Conservation (phyloP, 2,888 invertebrate species). For the Cremastobaeus sp. region DNA sequence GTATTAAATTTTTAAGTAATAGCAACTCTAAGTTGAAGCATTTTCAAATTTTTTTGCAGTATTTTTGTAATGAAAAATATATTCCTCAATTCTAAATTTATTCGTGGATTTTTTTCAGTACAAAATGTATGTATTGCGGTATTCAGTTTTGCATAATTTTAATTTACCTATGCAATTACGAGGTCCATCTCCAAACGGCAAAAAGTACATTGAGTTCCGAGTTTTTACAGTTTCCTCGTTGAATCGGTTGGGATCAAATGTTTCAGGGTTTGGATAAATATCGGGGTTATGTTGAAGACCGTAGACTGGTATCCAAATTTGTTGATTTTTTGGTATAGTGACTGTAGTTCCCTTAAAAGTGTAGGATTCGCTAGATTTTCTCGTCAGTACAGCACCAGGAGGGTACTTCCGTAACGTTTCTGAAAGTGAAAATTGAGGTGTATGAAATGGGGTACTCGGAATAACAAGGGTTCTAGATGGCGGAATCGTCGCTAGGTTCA, state of each 20-base stretch:
- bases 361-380: slow-evolving; percentile 61
- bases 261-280: slow-evolving; percentile 67
- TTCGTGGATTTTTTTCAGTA: too few species aligned
- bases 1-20: too few species aligned
- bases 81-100: too few species aligned
- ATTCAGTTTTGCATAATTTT: too few species aligned
- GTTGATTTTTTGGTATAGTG: slow-evolving; percentile 61
- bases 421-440: slow-evolving; percentile 43
- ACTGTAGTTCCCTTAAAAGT: slow-evolving; percentile 64
- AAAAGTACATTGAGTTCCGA: slow-evolving; percentile 64
- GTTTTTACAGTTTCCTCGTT: slow-evolving; percentile 52
- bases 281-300: slow-evolving; percentile 67
- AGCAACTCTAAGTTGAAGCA: too few species aligned
- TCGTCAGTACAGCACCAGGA: slow-evolving; percentile 53
- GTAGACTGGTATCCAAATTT: slow-evolving; percentile 64
- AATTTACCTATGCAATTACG: slow-evolving; percentile 70
- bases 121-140: too few species aligned
- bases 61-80: too few species aligned
- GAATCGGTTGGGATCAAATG: slow-evolving; percentile 69
- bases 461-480: too few species aligned
- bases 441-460: too few species aligned
- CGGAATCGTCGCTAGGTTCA: too few species aligned
- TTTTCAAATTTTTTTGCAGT: too few species aligned
- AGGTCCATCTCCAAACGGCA: slow-evolving; percentile 68
- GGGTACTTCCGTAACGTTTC: slow-evolving; percentile 69